These are phyloP conservation scores for Megastigmus dorsalis DNA, from an alignment of 2,888 invertebrate genomes.

Conservation along the genomic window DNA sequence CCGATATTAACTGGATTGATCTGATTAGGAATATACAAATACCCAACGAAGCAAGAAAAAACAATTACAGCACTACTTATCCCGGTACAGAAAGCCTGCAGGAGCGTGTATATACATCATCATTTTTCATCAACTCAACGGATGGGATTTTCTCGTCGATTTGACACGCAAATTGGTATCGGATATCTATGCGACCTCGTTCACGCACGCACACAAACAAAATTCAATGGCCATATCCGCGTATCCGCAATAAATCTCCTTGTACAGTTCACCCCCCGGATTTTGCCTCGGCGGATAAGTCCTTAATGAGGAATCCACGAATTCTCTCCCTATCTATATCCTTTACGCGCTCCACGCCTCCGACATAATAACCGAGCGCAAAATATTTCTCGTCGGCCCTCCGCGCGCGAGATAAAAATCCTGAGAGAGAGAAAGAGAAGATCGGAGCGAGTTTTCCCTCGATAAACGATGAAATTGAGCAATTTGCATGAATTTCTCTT, in stretches of 20 bases:
- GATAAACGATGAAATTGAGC: conserved; percentile 41
- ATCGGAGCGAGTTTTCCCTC: too few species aligned
- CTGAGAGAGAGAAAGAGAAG: too few species aligned
- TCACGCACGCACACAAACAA: conserved; percentile 11
- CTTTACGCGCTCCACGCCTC: not conserved
- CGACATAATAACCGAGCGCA: not conserved
- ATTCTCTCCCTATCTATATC: conserved; percentile 3
- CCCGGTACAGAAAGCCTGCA: not conserved
- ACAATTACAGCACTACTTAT: too few species aligned
- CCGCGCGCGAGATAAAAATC: conserved; percentile 35
- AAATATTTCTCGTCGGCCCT: not conserved
- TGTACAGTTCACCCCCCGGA: not conserved
- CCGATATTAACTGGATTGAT: too few species aligned
- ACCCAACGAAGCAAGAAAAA: too few species aligned
- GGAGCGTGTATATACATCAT: not conserved
- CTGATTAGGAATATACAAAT: too few species aligned
- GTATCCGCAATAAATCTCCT: conserved; percentile 45
- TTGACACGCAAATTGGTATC: conserved; percentile 50
- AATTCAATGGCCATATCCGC: conserved; percentile 8
- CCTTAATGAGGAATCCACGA: conserved; percentile 49
- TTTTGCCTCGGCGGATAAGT: conserved; percentile 30
- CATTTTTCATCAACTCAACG: not conserved
- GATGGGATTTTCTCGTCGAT: conserved; percentile 50
- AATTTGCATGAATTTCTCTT: conserved; percentile 51
- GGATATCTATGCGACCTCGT: too few species aligned